Conservation (phyloP, 1,140 invertebrate species). For the Hycleus cichorii region DNA sequence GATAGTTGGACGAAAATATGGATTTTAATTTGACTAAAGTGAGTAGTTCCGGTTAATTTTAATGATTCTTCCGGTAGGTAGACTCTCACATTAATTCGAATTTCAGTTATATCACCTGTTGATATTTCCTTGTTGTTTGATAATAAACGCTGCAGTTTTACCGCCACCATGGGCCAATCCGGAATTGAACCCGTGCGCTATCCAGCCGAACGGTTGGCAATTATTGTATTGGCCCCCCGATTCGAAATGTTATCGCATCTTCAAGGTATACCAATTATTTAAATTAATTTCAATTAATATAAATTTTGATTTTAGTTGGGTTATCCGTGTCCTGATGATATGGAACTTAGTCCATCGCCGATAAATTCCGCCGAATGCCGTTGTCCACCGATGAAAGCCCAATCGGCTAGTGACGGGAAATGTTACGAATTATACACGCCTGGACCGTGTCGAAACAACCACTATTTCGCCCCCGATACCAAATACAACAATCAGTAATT, state of each 20-base stretch:
- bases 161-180: slow-evolving; percentile 79
- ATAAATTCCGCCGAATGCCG: slow-evolving; percentile 58
- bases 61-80: neutral
- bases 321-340: slow-evolving; percentile 71
- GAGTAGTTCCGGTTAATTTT: too few relatives aligned
- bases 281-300: neutral
- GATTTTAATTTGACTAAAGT: neutral
- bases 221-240: slow-evolving; percentile 74
- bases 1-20: neutral
- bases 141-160: slow-evolving; percentile 52
- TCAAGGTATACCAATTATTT: slow-evolving; percentile 48
- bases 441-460: slow-evolving; percentile 61
- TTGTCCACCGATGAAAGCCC: slow-evolving; percentile 68
- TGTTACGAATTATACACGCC: slow-evolving; percentile 64
- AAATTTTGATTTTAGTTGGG: slow-evolving; percentile 48
- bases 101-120: neutral
- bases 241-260: slow-evolving; percentile 79
- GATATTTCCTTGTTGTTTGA: neutral
- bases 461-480: slow-evolving; percentile 60
- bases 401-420: slow-evolving; percentile 46
- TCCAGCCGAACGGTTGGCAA: slow-evolving; percentile 71
- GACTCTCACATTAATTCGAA: slow-evolving; percentile 6
- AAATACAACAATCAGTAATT: slow-evolving; percentile 1
- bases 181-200: slow-evolving; percentile 69
- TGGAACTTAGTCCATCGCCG: slow-evolving; percentile 63